Evolutionary conservation across 2,797 vertebrate genomes (phyloP).

Genomic region (Amphiprion clarkii): DNA sequence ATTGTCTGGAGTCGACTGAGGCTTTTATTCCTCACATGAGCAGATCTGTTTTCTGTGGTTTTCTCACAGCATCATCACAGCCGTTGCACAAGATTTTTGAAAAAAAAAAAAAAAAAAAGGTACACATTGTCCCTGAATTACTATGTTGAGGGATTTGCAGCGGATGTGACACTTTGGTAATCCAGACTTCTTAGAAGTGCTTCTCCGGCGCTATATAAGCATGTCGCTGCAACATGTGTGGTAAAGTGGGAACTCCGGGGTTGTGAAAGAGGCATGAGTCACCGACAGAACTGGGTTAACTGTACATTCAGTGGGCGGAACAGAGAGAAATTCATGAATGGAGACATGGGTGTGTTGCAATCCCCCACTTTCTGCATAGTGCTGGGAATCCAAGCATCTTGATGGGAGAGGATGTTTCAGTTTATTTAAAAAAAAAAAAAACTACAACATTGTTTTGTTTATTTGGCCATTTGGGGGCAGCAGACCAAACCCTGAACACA

Average conservation of each 20-base stretch:
- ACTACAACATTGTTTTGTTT: neutral
- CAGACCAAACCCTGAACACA: neutral
- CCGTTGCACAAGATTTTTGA: conserved; percentile 47
- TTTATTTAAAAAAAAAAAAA: neutral
- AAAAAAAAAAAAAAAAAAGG: too few species aligned
- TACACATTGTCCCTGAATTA: conserved; percentile 56
- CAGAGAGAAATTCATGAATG: conserved; percentile 75
- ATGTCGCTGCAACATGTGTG: conserved; percentile 25
- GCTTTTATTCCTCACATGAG: neutral
- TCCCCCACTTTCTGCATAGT: conserved; percentile 15
- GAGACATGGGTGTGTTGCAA: conserved; percentile 48
- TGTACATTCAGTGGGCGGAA: conserved; percentile 59
- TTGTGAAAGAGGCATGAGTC: conserved; percentile 66
- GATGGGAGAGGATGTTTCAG: conserved; percentile 27
- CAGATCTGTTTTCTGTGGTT: conserved; percentile 48
- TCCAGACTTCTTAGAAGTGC: conserved; percentile 7
- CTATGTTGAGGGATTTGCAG: conserved; percentile 18
- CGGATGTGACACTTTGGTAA: conserved; percentile 53
- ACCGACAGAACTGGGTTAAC: conserved; percentile 34
- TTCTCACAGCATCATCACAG: conserved; percentile 27
- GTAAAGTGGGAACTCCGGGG: conserved; percentile 57
- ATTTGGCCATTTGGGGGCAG: conserved; percentile 1
- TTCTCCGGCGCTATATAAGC: conserved; percentile 2
- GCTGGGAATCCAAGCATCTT: conserved; percentile 53
- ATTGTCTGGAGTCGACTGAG: neutral